Evolutionary conservation across 1,140 invertebrate genomes (phyloP).

Genomic region (Drosophila suzukii): DNA sequence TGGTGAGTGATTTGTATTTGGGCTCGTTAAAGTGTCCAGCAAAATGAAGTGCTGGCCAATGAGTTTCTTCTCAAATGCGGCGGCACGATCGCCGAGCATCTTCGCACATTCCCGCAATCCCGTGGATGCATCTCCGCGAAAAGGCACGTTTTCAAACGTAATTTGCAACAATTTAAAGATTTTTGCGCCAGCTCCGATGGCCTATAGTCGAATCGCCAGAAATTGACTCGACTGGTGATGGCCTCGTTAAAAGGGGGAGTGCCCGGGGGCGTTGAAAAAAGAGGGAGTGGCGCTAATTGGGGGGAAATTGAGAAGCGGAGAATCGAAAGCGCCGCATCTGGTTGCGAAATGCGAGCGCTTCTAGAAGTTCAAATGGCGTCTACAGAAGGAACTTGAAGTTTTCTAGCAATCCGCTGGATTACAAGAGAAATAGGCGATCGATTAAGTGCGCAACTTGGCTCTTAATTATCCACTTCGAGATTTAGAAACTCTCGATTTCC

Average conservation of each 20-base stretch:
- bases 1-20: slow-evolving; percentile 78
- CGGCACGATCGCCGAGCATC: slow-evolving; percentile 66
- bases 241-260: slow-evolving; percentile 27
- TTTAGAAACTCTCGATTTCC: not conserved
- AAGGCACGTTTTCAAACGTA: slow-evolving; percentile 75
- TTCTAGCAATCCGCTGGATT: slow-evolving; percentile 13
- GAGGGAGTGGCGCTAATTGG: slow-evolving; percentile 33
- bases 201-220: slow-evolving; percentile 51
- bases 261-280: not conserved
- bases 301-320: slow-evolving; percentile 25
- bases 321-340: slow-evolving; percentile 31
- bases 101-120: slow-evolving; percentile 23
- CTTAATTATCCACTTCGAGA: not conserved
- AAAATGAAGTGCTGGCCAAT: slow-evolving; percentile 56
- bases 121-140: slow-evolving; percentile 52
- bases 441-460: slow-evolving; percentile 8
- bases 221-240: slow-evolving; percentile 58
- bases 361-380: slow-evolving; percentile 33
- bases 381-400: slow-evolving; percentile 12
- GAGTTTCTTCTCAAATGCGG: slow-evolving; percentile 69
- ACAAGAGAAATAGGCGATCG: not conserved
- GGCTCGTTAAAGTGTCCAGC: slow-evolving; percentile 77
- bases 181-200: slow-evolving; percentile 74
- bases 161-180: slow-evolving; percentile 83
- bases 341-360: slow-evolving; percentile 34